phyloP scores from a whole-genome alignment of 2,888 invertebrate genomes.

The Agriopis leucophaearia region DNA sequence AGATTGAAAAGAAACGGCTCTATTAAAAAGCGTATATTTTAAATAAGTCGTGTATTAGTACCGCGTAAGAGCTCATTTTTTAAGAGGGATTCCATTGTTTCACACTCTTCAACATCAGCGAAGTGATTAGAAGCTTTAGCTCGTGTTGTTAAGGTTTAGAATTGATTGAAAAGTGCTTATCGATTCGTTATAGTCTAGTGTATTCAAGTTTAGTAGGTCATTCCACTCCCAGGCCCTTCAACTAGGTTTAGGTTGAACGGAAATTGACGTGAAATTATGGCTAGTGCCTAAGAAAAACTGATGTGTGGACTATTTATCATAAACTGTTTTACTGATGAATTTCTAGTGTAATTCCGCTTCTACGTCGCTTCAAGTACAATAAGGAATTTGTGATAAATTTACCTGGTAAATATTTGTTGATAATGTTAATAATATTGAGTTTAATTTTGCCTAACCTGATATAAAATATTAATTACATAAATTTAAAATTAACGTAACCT shows the following conservation, averaged over 20 bases:
- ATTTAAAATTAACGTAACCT: too few species aligned
- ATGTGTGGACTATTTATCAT: too few species aligned
- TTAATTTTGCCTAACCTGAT: too few species aligned
- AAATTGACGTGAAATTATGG: background rate
- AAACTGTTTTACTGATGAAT: too few species aligned
- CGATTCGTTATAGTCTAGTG: slow-evolving; percentile 36
- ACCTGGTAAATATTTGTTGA: too few species aligned
- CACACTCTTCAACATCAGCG: slow-evolving; percentile 15
- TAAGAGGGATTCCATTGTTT: slow-evolving; percentile 46
- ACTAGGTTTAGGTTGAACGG: slow-evolving; percentile 17
- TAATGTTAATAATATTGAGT: too few species aligned
- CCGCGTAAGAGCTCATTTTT: slow-evolving; percentile 45
- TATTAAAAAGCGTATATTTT: slow-evolving; percentile 40
- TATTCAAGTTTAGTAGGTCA: slow-evolving; percentile 48
- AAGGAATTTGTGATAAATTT: too few species aligned
- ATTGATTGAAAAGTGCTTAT: slow-evolving; percentile 31
- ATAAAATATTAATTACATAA: too few species aligned
- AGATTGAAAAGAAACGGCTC: slow-evolving; percentile 15
- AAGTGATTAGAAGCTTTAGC: background rate
- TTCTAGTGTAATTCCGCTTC: too few species aligned
- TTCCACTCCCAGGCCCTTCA: slow-evolving; percentile 31
- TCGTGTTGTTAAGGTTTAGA: background rate
- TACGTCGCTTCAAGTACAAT: too few species aligned
- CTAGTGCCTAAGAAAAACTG: too few species aligned
- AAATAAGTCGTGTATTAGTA: slow-evolving; percentile 44